Evolutionary conservation across 2,113 vertebrate genomes (phyloP), one percentile per base, ranked within the genome.

Genomic region (Scalopus aquaticus): DNA sequence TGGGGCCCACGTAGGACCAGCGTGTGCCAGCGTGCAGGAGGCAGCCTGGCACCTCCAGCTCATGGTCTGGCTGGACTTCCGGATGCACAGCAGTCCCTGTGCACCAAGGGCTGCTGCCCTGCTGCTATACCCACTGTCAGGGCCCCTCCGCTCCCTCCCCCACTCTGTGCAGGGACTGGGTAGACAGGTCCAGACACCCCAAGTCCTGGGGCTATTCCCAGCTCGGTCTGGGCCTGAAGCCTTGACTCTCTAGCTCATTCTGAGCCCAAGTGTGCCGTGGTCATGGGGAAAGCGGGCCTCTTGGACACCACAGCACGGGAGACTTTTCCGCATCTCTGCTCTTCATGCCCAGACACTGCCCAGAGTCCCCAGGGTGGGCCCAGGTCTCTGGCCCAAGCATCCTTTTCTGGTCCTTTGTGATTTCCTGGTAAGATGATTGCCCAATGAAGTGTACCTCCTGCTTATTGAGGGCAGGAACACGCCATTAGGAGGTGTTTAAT

Each of bases 1-100:
- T 2, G 32, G 13, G 11, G 16, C 51, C 22, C 28, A 5, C 1
- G 0, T 1, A 7, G 46, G 37, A 16, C 26, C 12, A 6, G 51
- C 1, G 24, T 22, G 3, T 3, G 16, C 70, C 24, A 6, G 46
- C 85, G 32, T 69, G 26, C 4, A 22, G 65, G 42, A 6, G 10
- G 51, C 42, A 35, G 44, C 79, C 64, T 22, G 0, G 32, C 12
- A 39, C 35, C 51, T 83, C 62, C 67, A 4, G 26, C 22, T 67
- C 13, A 0, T 15, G 26, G 6, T 32, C 76, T 62, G 76, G 62
- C 58, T 7, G 30, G 35, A 28, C n/a, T 6, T 35, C 56, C 26
- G 70, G 35, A 49, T 10, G 39, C 51, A 8, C 11, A 6, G 37
- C 51, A 3, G 2, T 28, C 9, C 13, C 10, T 0, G 35, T 28